A percentile compares a stretch with the other conserved stretches of the same genome.
Conservation (phyloP, 2,888 invertebrate genomes). For the Callosobruchus maculatus region DNA sequence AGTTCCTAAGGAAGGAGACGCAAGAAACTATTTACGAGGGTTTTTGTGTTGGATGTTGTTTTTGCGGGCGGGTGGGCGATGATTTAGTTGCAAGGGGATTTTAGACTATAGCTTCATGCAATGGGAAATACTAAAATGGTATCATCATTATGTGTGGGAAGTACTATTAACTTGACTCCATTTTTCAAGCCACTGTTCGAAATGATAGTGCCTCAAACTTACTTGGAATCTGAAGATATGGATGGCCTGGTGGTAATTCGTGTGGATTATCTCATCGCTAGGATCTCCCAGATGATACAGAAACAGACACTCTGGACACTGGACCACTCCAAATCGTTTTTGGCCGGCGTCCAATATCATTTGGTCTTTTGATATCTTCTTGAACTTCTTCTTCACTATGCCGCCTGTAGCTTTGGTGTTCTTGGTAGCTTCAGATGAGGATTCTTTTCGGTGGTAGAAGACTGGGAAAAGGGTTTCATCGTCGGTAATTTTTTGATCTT, state of each 20-base stretch:
- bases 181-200: not conserved
- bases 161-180: too few relatives aligned
- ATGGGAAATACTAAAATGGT: too few relatives aligned
- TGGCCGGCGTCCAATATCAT: constrained; percentile 83
- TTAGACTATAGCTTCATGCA: too few relatives aligned
- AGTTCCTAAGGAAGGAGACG: too few relatives aligned
- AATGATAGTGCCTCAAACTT: constrained; percentile 42
- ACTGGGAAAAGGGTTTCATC: constrained; percentile 49
- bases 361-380: constrained; percentile 50
- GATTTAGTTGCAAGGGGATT: too few relatives aligned
- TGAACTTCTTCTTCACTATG: constrained; percentile 15
- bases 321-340: constrained; percentile 70
- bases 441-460: constrained; percentile 37
- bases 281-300: constrained; percentile 73
- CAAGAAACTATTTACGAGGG: too few relatives aligned
- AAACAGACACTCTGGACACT: constrained; percentile 71
- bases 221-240: constrained; percentile 65
- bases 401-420: constrained; percentile 10
- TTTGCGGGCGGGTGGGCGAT: too few relatives aligned
- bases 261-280: constrained; percentile 73
- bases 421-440: constrained; percentile 12
- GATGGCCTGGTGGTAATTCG: constrained; percentile 66
- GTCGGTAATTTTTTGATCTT: constrained; percentile 2
- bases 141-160: too few relatives aligned
- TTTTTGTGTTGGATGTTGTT: too few relatives aligned